These are phyloP conservation scores for Chrysina gloriosa DNA, from an alignment of 2,888 invertebrate genomes.

Conservation along the genomic window DNA sequence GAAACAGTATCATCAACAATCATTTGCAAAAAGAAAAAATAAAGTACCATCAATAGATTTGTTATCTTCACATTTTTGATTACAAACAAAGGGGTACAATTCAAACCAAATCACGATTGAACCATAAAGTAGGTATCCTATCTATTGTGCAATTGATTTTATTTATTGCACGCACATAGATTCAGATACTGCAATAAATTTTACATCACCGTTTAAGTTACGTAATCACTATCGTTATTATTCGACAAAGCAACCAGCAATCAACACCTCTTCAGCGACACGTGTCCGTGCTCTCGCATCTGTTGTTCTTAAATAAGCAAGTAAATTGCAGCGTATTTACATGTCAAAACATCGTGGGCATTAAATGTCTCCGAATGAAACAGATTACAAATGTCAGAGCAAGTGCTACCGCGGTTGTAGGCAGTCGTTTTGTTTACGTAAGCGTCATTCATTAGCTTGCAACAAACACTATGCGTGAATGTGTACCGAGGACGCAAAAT, in stretches of 20 bases:
- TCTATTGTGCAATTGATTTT: too few relatives aligned
- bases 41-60: too few relatives aligned
- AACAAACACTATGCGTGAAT: background rate
- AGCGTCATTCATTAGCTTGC: background rate
- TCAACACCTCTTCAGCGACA: background rate
- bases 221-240: background rate
- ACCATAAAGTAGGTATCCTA: too few relatives aligned
- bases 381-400: constrained; percentile 27
- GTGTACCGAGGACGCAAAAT: background rate
- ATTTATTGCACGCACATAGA: background rate
- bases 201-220: background rate
- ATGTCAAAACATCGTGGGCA: constrained; percentile 29
- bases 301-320: background rate
- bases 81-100: too few relatives aligned
- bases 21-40: too few relatives aligned
- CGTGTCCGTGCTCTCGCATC: background rate
- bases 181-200: background rate
- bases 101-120: too few relatives aligned
- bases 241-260: background rate
- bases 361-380: constrained; percentile 12
- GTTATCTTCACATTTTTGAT: too few relatives aligned
- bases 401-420: constrained; percentile 8
- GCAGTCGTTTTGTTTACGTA: constrained; percentile 29
- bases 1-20: too few relatives aligned
- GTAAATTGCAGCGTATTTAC: background rate